These are phyloP conservation scores for Drosophila sordidula DNA, from an alignment of 2,888 invertebrate species.

Conservation along the genomic window DNA sequence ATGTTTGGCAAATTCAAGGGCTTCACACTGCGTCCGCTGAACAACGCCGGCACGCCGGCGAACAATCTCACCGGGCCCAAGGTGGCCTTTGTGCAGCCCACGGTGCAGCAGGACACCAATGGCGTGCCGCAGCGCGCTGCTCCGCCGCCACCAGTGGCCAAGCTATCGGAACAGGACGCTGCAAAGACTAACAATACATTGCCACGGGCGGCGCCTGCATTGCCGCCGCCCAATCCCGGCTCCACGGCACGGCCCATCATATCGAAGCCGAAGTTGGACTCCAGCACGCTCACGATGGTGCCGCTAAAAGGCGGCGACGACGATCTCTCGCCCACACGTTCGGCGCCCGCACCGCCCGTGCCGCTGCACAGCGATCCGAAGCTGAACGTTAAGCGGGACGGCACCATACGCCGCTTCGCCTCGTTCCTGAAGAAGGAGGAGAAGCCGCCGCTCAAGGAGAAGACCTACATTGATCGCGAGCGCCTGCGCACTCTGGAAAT, in stretches of 20 bases:
- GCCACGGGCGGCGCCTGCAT: constrained; percentile 85
- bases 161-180: constrained; percentile 55
- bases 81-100: constrained; percentile 86
- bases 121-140: constrained; percentile 86
- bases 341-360: constrained; percentile 87
- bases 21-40: constrained; percentile 88
- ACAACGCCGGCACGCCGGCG: constrained; percentile 77
- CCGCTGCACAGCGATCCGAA: constrained; percentile 84
- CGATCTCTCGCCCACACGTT: constrained; percentile 86
- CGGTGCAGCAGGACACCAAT: constrained; percentile 75
- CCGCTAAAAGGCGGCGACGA: constrained; percentile 58
- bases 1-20: constrained; percentile 95
- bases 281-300: constrained; percentile 87
- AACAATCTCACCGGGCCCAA: constrained; percentile 84
- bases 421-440: constrained; percentile 90
- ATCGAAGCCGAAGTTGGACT: constrained; percentile 92
- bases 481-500: constrained; percentile 91
- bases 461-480: constrained; percentile 89
- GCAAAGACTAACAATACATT: constrained; percentile 59
- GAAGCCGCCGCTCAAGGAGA: constrained; percentile 88
- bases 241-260: constrained; percentile 90
- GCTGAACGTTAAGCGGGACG: constrained; percentile 87
- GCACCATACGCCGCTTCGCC: constrained; percentile 90
- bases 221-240: constrained; percentile 89
- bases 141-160: constrained; percentile 88